Evolutionary conservation across 2,888 invertebrate species (phyloP).

Genomic region (Zonitis immaculata): DNA sequence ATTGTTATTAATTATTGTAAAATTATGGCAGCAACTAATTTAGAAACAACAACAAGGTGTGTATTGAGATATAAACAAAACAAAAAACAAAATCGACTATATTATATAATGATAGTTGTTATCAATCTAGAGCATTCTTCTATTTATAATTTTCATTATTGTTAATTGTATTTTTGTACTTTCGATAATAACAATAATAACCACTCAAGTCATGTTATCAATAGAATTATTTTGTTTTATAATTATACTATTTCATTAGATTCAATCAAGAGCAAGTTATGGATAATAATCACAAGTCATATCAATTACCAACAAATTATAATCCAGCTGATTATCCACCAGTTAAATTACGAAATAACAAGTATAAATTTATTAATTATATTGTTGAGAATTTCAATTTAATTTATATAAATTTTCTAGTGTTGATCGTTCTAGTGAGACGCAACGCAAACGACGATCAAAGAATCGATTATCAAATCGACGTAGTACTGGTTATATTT

Average conservation of each 20-base stretch:
- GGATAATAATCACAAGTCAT: conserved; percentile 19
- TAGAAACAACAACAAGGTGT: not conserved
- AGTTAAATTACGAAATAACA: conserved; percentile 33
- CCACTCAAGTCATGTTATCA: too few species aligned
- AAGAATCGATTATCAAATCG: conserved; percentile 44
- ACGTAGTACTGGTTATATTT: conserved; percentile 41
- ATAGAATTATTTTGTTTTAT: too few species aligned
- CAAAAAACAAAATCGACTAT: too few species aligned
- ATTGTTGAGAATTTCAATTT: too few species aligned
- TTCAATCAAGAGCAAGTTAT: conserved; percentile 3
- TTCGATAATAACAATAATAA: too few species aligned
- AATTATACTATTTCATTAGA: too few species aligned
- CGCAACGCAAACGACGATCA: conserved; percentile 44
- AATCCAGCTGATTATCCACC: conserved; percentile 36
- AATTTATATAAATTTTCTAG: too few species aligned
- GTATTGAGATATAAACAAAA: not conserved
- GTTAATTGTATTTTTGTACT: too few species aligned
- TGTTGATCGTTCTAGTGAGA: conserved; percentile 39
- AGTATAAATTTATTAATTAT: conserved; percentile 15
- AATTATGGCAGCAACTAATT: not conserved
- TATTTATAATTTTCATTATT: not conserved
- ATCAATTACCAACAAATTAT: conserved; percentile 33
- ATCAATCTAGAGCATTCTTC: not conserved
- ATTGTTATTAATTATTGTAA: not conserved
- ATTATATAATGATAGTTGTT: not conserved